Evolutionary conservation across 1,140 invertebrate species (phyloP).

Genomic region (Trichonephila inaurata): DNA sequence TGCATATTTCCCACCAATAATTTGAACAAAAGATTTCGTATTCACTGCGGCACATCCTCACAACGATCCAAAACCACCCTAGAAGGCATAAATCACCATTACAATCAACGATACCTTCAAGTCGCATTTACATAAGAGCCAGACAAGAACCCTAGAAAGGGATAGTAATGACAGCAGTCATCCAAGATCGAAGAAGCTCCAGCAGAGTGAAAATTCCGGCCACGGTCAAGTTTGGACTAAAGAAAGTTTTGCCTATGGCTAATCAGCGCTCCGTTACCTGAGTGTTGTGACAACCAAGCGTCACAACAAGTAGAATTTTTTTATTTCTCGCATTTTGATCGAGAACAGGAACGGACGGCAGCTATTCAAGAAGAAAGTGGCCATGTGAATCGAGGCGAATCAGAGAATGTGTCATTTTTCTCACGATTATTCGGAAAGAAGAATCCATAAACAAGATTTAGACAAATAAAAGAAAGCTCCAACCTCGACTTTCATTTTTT

Average conservation of each 20-base stretch:
- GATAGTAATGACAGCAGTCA: not conserved
- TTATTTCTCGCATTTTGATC: too few species aligned
- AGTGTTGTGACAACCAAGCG: too few species aligned
- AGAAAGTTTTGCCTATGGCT: not conserved
- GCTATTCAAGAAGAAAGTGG: not conserved
- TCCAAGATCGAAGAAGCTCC: not conserved
- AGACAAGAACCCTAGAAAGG: not conserved
- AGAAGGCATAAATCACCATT: not conserved
- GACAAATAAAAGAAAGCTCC: not conserved
- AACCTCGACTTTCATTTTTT: not conserved
- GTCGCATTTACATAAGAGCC: slow-evolving; percentile 6
- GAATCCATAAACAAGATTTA: slow-evolving; percentile 49
- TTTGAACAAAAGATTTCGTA: too few species aligned
- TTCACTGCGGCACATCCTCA: too few species aligned
- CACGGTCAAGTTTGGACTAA: not conserved
- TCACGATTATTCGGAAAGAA: slow-evolving; percentile 24
- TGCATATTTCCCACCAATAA: too few species aligned
- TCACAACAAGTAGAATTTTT: too few species aligned
- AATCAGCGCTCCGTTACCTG: not conserved
- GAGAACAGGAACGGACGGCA: too few species aligned
- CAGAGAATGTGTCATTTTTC: slow-evolving; percentile 56
- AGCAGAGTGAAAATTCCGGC: not conserved
- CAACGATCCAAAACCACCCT: not conserved
- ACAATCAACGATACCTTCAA: not conserved
- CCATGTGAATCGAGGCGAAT: slow-evolving; percentile 47